Evolutionary conservation across 1,140 invertebrate species (phyloP).

Genomic region (Drosophila equinoxialis): DNA sequence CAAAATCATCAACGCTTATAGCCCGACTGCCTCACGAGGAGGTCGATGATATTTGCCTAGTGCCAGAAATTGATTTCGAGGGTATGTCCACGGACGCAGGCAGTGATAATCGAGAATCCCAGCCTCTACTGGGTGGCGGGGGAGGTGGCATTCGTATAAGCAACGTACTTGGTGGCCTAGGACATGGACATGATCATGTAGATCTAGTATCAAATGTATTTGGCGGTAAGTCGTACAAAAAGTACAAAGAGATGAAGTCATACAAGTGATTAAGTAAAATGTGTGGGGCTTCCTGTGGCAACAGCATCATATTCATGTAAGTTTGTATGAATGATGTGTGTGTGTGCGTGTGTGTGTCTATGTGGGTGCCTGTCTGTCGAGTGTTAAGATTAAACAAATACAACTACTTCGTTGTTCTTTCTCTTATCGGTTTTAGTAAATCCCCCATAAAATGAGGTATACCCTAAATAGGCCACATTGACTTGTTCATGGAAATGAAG

Average conservation of each 20-base stretch:
- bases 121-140: slow-evolving; percentile 92
- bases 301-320: background rate
- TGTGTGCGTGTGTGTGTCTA: background rate
- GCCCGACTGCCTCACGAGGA: slow-evolving; percentile 66
- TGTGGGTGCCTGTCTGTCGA: background rate
- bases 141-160: slow-evolving; percentile 84
- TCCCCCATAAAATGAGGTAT: background rate
- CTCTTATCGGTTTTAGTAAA: slow-evolving; percentile 13
- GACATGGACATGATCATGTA: slow-evolving; percentile 85
- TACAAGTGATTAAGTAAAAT: slow-evolving; percentile 35
- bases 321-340: background rate
- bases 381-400: slow-evolving; percentile 7
- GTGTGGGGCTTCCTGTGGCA: slow-evolving; percentile 54
- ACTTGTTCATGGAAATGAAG: no score
- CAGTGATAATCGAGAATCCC: slow-evolving; percentile 91
- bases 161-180: slow-evolving; percentile 57
- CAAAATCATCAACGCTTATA: slow-evolving; percentile 52
- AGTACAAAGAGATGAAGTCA: slow-evolving; percentile 46
- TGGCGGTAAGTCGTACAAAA: slow-evolving; percentile 85
- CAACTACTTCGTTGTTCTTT: background rate
- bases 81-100: slow-evolving; percentile 87
- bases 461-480: background rate
- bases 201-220: slow-evolving; percentile 92
- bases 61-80: slow-evolving; percentile 84
- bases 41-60: slow-evolving; percentile 75